A percentile compares a stretch with the other conserved stretches of the same genome.
These are phyloP conservation scores for Amphilophus citrinellus DNA, from an alignment of 2,113 vertebrate species.

Conservation along the genomic window DNA sequence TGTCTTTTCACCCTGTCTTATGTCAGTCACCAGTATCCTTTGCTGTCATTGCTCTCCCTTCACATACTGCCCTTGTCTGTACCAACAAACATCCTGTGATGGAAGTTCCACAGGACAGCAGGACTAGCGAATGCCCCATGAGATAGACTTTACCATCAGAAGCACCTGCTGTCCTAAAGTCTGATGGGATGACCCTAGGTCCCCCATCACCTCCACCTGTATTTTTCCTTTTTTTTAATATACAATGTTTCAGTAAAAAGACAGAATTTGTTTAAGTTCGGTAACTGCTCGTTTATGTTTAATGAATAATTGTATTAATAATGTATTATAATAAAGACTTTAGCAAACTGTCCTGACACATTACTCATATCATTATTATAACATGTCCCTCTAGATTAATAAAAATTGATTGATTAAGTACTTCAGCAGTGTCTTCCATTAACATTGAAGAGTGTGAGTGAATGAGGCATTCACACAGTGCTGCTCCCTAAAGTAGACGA, in stretches of 20 bases:
- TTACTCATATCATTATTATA: no score
- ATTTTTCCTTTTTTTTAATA: background rate
- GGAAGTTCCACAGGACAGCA: background rate
- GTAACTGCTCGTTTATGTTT: no score
- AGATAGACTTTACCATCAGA: background rate
- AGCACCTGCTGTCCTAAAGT: background rate
- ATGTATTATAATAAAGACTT: no score
- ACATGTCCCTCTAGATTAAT: no score
- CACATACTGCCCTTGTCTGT: no score
- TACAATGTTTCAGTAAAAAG: background rate
- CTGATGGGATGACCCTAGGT: background rate
- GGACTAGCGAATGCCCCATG: background rate
- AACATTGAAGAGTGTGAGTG: background rate
- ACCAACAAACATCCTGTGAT: background rate
- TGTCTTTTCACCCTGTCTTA: no score
- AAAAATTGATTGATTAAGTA: background rate
- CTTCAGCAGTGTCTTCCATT: background rate
- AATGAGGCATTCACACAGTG: rapidly evolving
- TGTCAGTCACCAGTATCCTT: no score
- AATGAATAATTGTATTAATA: no score
- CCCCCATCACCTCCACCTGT: background rate
- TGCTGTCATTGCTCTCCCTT: no score
- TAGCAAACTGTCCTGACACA: no score
- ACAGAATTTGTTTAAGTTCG: no score
- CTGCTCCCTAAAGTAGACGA: no score